Evolutionary conservation across 2,113 vertebrate genomes (phyloP).

Genomic region (Asarcornis scutulata): DNA sequence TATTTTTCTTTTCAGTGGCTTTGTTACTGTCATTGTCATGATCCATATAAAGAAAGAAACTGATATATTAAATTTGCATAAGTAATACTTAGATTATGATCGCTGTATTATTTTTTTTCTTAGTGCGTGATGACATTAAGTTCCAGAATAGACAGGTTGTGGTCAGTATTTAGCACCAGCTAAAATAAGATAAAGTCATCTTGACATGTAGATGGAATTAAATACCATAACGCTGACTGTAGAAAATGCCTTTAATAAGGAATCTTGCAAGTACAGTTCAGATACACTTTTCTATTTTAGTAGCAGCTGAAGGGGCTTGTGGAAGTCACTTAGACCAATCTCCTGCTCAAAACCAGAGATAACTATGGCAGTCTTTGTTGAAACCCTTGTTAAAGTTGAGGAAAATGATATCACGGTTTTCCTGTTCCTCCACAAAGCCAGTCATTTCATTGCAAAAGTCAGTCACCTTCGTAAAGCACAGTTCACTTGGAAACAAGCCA

Average conservation of each 20-base stretch:
- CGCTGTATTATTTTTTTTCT: not conserved
- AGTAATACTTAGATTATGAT: not conserved
- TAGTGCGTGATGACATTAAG: not conserved
- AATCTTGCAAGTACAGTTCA: not conserved
- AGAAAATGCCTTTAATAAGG: not conserved
- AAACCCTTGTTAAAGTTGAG: not conserved
- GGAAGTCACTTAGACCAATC: not conserved
- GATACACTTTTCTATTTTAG: not conserved
- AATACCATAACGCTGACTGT: not conserved
- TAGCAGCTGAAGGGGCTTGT: not conserved
- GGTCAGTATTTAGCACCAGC: not conserved
- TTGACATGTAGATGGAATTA: not conserved
- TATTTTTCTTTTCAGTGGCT: not conserved
- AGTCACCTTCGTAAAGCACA: not conserved
- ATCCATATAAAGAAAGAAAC: not conserved
- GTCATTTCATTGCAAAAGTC: not conserved
- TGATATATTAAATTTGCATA: not conserved
- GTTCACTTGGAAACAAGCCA: not conserved
- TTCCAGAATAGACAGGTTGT: not conserved
- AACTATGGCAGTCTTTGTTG: not conserved
- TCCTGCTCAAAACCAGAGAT: not conserved
- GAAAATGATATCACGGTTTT: not conserved
- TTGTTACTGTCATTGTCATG: not conserved
- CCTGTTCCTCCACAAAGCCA: not conserved
- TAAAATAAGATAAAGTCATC: not conserved